Evolutionary conservation across 1,140 invertebrate species (phyloP), one percentile per base, ranked within the genome.

Genomic region (Zaprionus inermis): DNA sequence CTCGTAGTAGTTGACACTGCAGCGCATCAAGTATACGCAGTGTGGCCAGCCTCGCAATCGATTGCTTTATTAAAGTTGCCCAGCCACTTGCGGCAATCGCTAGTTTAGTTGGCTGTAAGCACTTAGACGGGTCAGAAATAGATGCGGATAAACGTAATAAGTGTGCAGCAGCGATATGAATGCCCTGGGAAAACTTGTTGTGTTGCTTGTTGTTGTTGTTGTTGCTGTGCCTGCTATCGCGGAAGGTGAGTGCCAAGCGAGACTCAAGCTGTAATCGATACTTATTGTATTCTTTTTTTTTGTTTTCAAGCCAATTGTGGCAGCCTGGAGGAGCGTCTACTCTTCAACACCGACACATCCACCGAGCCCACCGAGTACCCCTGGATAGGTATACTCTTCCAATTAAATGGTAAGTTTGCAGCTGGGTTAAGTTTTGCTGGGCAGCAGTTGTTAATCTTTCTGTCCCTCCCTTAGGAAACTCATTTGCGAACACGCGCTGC

Each of bases 321-420:
- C 5, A 55, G 24, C 2, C 63, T 88, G 2, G 68, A 83, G 5
- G 83, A 88, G 34, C 51, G 58, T 3, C 14, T 80, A 20, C 58
- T 89, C 10, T 79, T 69, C 30, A 51, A 30, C 16, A 58, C 3
- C 0, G 14, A 41, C 1, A 20, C 20, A 3, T 14, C 14, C n/a
- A 72, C 84, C 9, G 65, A 78, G 18, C 83, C 83, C 0, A 38
- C 78, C 1, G 83, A 88, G 44, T 75, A 72, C 41, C 52, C 77
- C 11, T 88, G 84, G 84, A 44, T 88, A 3, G 83, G 84, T 3
- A 4, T 83, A 6, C 63, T 88, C 5, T 24, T 60, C 22, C 34
- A 63, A 9, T 41, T 46, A 3, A 22, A 30, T n/a, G 70, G 81
- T 86, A 38, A 36, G 57, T 28, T 4, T 28, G 3, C 24, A 4